Evolutionary conservation across 2,113 vertebrate species (phyloP).

Genomic region (Otocyon megalotis): DNA sequence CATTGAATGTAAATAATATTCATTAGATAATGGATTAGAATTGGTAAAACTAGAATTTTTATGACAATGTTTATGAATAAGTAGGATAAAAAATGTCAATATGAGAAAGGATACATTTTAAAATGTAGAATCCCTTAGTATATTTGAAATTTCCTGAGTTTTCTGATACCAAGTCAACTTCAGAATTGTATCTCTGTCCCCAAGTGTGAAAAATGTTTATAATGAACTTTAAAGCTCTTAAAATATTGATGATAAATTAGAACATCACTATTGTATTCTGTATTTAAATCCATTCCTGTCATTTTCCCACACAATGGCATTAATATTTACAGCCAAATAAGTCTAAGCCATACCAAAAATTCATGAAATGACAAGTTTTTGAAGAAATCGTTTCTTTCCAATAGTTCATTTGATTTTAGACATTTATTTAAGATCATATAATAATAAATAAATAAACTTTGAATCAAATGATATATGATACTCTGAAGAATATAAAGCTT

Average conservation of each 20-base stretch:
- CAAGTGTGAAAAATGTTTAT: slow-evolving; percentile 1
- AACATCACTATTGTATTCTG: background rate
- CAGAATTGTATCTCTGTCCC: background rate
- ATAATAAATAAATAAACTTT: background rate
- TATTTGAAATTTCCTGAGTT: slow-evolving; percentile 40
- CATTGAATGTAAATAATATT: slow-evolving; percentile 44
- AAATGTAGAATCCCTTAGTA: background rate
- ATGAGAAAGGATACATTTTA: background rate
- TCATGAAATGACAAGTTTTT: background rate
- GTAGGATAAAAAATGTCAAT: slow-evolving; percentile 37
- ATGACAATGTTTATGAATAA: background rate
- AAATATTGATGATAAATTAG: background rate
- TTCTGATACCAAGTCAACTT: slow-evolving; percentile 18
- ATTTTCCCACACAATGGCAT: background rate
- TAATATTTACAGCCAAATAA: background rate
- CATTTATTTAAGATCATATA: background rate
- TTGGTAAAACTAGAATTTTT: background rate
- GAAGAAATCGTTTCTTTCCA: no score
- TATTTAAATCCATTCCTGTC: background rate
- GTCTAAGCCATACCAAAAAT: background rate
- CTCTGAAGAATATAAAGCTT: slow-evolving; percentile 6
- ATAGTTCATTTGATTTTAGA: background rate
- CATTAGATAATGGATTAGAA: slow-evolving; percentile 48
- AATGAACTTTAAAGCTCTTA: background rate
- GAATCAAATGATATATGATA: background rate